Evolutionary conservation across 2,113 vertebrate species (phyloP), one percentile per base, ranked within the genome.

Genomic region (Cyrtonyx montezumae): DNA sequence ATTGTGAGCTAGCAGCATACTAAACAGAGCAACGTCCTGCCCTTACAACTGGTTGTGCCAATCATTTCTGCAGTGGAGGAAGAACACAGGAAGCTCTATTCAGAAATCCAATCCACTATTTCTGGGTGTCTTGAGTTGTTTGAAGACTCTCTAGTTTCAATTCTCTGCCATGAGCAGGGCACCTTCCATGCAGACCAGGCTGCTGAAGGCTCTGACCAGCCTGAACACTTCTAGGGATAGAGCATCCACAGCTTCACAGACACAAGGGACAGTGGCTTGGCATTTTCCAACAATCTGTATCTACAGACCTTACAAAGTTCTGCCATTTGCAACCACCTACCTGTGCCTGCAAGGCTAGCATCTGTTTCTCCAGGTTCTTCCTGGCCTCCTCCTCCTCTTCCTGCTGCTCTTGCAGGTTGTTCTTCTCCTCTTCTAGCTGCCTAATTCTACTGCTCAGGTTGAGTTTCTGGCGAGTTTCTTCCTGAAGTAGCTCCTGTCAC

Each of bases 391-490:
- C 99, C 4, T 99, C 99, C 75, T 99, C 99, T 88, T 99, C 99
- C 97, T 99, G 99, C 97, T 99, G 99, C 96, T 99, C 99, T 74
- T 98, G 98, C 69, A 99, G 97, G 61, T 97, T 98, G 97, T 95
- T 99, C 97, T 98, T 99, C 58, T 99, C 99, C 78, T 98, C 98
- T 55, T 99, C 99, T 91, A 99, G 98, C 96, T 99, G 99, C 71
- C 99, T 98, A 59, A 99, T 98, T 53, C 99, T 98, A 51, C 98
- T 98, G 96, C 99, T 99, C 83, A 99, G 97, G 96, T 99, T 99
- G 66, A 99, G 98, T 75, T 99, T 99, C 95, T 99, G 99, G 22
- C 99, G 98, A 0, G 99, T 99, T 92, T 99, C 99, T 76, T 99
- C 99, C 97, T 99, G 99, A 40, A 99, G 98, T 68, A 99, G 94